Evolutionary conservation across 2,888 invertebrate genomes (phyloP), one percentile per base, ranked within the genome.

Genomic region (Microplitis manilae): DNA sequence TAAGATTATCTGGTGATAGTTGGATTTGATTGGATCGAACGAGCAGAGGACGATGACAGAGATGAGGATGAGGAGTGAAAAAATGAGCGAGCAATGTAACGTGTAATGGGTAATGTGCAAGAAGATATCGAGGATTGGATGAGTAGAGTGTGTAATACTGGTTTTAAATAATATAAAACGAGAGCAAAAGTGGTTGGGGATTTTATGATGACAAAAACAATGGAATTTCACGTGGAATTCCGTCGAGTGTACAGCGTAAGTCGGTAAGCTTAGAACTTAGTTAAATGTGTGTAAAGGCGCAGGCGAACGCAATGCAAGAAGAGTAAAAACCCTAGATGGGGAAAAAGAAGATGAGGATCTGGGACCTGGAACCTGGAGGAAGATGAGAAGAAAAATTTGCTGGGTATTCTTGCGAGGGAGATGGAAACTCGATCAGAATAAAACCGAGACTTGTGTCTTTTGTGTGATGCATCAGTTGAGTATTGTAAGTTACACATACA

Each of bases 191-290:
- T 81, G 81, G 82, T 75, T 79, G 70, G 69, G 60, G 80, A 81
- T 81, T 84, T 83, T 84, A 84, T 83, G 83, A 81, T 79, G 83
- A 81, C 84, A 85, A 85, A 85, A 85, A 85, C 83, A 70, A 79
- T 64, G 77, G 82, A 83, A 85, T 85, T 84, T 80, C 81, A 77
- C 61, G 73, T 78, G 85, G 85, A 85, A 85, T 85, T 81, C 78
- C 75, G 74, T 79, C 64, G 79, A 76, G 79, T 80, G 79, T 71
- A 70, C 70, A 71, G 75, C 73, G 79, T 38, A 50, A 79, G 81
- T 78, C 83, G 83, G 83, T 79, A 76, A 80, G 81, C 80, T 83
- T 84, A 84, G 84, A 84, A 84, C 81, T 84, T 83, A 79, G 83
- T 81, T 79, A 82, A 83, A 83, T 83, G 50, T 50, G 50, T 50